Conservation (phyloP, 92 coral and sea anemone species). For the Parazoanthus atlanticus region DNA sequence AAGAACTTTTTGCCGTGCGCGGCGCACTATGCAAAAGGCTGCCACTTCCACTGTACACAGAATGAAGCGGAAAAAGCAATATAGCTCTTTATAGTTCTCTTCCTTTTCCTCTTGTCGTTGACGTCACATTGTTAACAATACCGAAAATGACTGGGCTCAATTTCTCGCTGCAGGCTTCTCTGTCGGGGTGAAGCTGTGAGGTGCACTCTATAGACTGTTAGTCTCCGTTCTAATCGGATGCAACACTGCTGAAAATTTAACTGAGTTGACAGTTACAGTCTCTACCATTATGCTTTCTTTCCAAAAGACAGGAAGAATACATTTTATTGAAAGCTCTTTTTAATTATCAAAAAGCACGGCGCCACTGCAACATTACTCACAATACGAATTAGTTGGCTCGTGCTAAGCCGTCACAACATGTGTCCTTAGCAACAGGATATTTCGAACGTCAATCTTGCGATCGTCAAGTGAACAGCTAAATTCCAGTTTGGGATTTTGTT, state of each 20-base stretch:
- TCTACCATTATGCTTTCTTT: background rate
- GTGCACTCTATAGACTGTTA: background rate
- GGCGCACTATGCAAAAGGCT: background rate
- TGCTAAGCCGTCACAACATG: background rate
- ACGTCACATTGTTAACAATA: conserved; percentile 37
- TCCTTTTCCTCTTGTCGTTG: conserved; percentile 10
- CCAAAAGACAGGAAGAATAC: background rate
- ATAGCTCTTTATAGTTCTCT: background rate
- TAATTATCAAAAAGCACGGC: background rate
- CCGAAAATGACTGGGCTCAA: conserved; percentile 14
- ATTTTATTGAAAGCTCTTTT: background rate
- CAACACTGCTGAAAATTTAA: background rate
- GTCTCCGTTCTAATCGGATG: background rate
- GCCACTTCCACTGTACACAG: background rate
- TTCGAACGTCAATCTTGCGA: background rate
- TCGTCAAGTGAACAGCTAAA: background rate
- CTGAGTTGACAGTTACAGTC: conserved; percentile 12
- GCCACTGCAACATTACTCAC: background rate
- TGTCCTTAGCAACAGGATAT: background rate
- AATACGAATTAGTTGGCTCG: background rate
- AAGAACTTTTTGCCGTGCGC: conserved; percentile 4
- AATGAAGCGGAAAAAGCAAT: conserved; percentile 20
- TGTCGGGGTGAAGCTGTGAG: background rate
- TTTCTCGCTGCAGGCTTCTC: conserved; percentile 22
- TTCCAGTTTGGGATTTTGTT: conserved; percentile 12